Evolutionary conservation across 2,797 vertebrate species (phyloP).

Genomic region (Staurois parvus): DNA sequence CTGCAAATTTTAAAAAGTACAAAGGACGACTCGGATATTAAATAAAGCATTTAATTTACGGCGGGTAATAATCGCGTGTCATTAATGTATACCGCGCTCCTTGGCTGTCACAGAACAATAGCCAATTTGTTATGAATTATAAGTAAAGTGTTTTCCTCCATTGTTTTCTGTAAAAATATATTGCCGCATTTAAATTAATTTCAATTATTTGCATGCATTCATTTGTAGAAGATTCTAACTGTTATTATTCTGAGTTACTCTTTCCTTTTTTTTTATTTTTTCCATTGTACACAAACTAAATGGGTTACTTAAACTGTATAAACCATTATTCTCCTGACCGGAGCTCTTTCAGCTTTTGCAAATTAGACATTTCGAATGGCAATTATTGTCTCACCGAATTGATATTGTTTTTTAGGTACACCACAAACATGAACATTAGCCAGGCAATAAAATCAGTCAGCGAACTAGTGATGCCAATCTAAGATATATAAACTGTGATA

Average conservation of each 20-base stretch:
- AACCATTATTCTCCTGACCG: background rate
- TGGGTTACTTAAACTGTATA: background rate
- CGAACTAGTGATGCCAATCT: too few relatives aligned
- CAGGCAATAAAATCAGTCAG: too few relatives aligned
- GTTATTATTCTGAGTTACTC: conserved; percentile 12
- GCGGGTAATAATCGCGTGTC: conserved; percentile 26
- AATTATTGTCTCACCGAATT: background rate
- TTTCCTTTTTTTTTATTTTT: background rate
- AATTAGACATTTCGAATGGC: background rate
- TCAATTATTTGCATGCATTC: background rate
- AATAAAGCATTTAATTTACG: conserved; percentile 24
- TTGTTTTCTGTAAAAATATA: conserved; percentile 15
- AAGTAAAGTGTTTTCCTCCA: conserved; percentile 1
- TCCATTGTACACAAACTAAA: background rate
- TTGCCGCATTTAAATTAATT: conserved; percentile 4
- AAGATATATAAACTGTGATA: too few relatives aligned
- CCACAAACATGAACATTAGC: too few relatives aligned
- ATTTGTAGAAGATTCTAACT: background rate
- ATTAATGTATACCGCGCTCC: conserved; percentile 18
- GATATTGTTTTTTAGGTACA: background rate
- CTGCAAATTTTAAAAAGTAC: conserved; percentile 6
- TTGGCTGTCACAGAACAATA: conserved; percentile 32
- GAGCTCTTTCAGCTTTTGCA: background rate
- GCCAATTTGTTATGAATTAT: conserved; percentile 52
- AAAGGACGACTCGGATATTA: conserved; percentile 32